These are phyloP conservation scores for Cervus canadensis DNA, from an alignment of 2,113 vertebrate genomes.

Conservation along the genomic window DNA sequence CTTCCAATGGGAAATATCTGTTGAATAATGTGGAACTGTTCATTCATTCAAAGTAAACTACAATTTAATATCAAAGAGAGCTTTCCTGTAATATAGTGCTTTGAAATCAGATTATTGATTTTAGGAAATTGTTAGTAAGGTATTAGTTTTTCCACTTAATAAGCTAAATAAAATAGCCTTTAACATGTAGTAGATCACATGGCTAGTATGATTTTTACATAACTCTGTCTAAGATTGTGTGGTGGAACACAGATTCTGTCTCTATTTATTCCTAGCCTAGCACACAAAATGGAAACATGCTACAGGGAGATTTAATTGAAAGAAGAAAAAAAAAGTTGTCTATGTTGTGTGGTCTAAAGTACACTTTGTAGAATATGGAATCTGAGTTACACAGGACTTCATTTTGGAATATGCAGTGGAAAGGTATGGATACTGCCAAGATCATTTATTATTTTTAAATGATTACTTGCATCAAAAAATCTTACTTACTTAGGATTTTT, in stretches of 20 bases:
- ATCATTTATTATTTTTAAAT: background rate
- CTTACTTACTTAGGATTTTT: background rate
- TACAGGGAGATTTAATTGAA: constrained; percentile 8
- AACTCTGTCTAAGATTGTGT: background rate
- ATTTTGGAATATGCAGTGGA: background rate
- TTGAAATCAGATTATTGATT: background rate
- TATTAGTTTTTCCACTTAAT: background rate
- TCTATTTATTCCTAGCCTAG: background rate
- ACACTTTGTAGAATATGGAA: background rate
- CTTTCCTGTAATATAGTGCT: background rate
- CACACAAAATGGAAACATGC: background rate
- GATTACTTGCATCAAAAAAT: background rate
- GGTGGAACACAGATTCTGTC: background rate
- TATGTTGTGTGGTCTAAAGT: background rate
- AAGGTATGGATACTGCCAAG: background rate
- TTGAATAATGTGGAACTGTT: background rate
- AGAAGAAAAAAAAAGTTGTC: background rate
- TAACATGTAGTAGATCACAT: background rate
- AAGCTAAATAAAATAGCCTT: background rate
- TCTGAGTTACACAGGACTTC: background rate
- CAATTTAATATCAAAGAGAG: background rate
- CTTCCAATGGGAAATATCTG: background rate
- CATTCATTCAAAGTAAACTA: background rate
- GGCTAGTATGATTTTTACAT: background rate
- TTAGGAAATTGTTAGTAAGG: background rate